phyloP scores from a whole-genome alignment of 2,888 invertebrate species.

The Isoperla grammatica region DNA sequence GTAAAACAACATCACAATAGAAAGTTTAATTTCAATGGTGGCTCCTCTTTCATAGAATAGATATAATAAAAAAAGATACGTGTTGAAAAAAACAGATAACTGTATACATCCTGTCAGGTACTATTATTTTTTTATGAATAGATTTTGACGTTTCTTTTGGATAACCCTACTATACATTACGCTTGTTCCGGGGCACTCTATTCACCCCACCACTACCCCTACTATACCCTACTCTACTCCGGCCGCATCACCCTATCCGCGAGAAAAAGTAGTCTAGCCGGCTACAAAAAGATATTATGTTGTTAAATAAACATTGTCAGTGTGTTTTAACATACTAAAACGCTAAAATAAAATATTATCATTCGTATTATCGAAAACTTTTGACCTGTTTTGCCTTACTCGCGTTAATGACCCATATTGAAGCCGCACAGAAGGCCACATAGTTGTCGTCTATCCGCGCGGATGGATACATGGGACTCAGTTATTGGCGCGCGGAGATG shows the following conservation, averaged over 20 bases:
- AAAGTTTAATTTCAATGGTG: too few species aligned
- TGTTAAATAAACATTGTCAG: background rate
- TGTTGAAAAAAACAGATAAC: too few species aligned
- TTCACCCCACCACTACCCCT: background rate
- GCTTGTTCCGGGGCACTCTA: background rate
- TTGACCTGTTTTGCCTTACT: too few species aligned
- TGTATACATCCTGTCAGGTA: too few species aligned
- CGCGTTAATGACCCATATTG: too few species aligned
- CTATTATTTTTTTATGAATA: background rate
- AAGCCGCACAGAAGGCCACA: background rate
- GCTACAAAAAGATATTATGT: background rate
- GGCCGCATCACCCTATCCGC: background rate
- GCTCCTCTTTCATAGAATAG: too few species aligned
- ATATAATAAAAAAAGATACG: too few species aligned
- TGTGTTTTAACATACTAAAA: too few species aligned
- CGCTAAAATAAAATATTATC: too few species aligned
- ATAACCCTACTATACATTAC: constrained; percentile 2
- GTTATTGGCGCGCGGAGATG: background rate
- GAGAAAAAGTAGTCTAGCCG: background rate
- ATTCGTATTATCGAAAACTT: too few species aligned
- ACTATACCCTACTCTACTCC: background rate
- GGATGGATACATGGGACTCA: constrained; percentile 6
- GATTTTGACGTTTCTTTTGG: background rate
- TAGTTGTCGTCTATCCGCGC: background rate
- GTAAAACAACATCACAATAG: too few species aligned